These are phyloP conservation scores for Neocrepidodera transversa DNA, from an alignment of 2,888 invertebrate species.

Conservation along the genomic window DNA sequence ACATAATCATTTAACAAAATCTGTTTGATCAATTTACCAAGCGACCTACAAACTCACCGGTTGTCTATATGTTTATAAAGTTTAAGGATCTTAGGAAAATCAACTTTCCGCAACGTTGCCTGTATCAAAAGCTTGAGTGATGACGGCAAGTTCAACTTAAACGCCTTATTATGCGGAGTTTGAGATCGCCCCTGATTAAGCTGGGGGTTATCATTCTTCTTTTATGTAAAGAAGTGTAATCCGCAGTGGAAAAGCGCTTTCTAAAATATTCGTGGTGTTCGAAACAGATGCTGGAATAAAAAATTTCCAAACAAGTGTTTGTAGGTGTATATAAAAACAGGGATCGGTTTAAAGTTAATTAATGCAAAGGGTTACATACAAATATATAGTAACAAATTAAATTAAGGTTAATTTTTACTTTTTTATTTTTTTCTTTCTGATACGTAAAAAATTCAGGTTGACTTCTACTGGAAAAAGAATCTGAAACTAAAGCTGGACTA, in stretches of 20 bases:
- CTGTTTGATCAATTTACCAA: too few relatives aligned
- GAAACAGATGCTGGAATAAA: constrained; percentile 19
- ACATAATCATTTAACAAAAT: too few relatives aligned
- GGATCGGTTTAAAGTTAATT: too few relatives aligned
- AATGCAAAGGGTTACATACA: too few relatives aligned
- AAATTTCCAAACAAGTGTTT: constrained; percentile 9
- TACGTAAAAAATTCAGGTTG: too few relatives aligned
- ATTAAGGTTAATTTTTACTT: too few relatives aligned
- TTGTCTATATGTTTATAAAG: constrained; percentile 2
- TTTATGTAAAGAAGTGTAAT: constrained; percentile 23
- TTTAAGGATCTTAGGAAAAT: constrained; percentile 5
- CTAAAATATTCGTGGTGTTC: constrained; percentile 13
- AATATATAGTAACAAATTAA: too few relatives aligned
- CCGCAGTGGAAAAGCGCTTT: constrained; percentile 13
- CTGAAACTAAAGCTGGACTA: too few relatives aligned
- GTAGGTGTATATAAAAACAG: background rate
- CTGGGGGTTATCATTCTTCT: constrained; percentile 18
- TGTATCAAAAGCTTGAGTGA: constrained; percentile 22
- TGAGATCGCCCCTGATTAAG: constrained; percentile 17
- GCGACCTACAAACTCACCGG: background rate
- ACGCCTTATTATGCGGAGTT: constrained; percentile 25
- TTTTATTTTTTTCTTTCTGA: too few relatives aligned
- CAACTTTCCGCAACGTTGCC: constrained; percentile 15
- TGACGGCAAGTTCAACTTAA: constrained; percentile 11
- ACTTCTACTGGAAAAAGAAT: too few relatives aligned